Evolutionary conservation across 2,888 invertebrate species (phyloP).

Genomic region (Drosophila anceps): DNA sequence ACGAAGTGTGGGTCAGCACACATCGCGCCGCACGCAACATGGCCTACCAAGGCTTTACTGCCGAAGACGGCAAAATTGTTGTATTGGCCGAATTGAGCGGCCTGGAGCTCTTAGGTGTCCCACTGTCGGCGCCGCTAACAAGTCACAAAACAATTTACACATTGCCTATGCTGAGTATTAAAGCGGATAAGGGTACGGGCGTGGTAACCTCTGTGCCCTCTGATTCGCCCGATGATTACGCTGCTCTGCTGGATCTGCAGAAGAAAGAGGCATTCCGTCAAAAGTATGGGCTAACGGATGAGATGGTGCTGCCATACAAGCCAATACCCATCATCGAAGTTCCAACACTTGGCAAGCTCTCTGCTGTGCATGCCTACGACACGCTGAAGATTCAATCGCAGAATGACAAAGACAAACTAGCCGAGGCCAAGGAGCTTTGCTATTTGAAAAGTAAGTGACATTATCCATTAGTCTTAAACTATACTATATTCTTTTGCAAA

Average conservation of each 20-base stretch:
- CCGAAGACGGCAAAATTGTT: slow-evolving; percentile 91
- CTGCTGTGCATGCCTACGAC: slow-evolving; percentile 94
- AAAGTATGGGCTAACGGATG: slow-evolving; percentile 92
- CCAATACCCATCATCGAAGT: slow-evolving; percentile 96
- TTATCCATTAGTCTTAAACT: not conserved
- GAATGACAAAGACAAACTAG: slow-evolving; percentile 97
- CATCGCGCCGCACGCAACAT: slow-evolving; percentile 96
- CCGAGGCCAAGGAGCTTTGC: slow-evolving; percentile 97
- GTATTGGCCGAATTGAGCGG: slow-evolving; percentile 90
- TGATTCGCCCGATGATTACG: slow-evolving; percentile 99
- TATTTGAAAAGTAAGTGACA: slow-evolving; percentile 88
- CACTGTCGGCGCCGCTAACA: slow-evolving; percentile 94
- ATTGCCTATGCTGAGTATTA: slow-evolving; percentile 98
- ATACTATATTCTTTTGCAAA: too few species aligned
- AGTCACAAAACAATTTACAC: slow-evolving; percentile 94
- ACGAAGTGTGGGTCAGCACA: slow-evolving; percentile 95
- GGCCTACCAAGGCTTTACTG: slow-evolving; percentile 96
- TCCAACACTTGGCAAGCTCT: slow-evolving; percentile 94
- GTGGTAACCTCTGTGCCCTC: slow-evolving; percentile 99
- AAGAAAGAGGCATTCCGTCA: slow-evolving; percentile 96
- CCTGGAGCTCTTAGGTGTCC: slow-evolving; percentile 92
- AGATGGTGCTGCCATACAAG: slow-evolving; percentile 88
- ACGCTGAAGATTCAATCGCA: slow-evolving; percentile 98
- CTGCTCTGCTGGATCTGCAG: slow-evolving; percentile 96
- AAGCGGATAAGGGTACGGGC: slow-evolving; percentile 99